Evolutionary conservation across 2,113 vertebrate genomes (phyloP), one percentile per base, ranked within the genome.

Genomic region (Dasyprocta punctata): DNA sequence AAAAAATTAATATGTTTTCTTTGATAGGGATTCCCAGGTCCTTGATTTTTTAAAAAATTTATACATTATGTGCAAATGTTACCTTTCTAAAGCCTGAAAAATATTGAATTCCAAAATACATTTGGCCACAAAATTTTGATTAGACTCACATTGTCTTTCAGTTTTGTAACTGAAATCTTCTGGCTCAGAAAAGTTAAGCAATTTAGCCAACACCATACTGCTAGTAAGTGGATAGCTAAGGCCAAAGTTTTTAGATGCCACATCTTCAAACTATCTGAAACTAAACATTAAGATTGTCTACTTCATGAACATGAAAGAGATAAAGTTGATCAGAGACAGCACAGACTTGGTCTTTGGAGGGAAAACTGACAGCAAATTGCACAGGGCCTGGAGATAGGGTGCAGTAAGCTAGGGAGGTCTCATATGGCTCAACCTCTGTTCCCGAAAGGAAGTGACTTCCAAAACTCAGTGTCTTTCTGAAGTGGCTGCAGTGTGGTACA

Each of bases 1-100:
- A 88, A 93, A 83, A 86, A 81, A 86, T 49, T 90, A 80, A 81
- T 30, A n/a, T 71, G 26, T 81, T 86, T 94, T 10, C n/a, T 91
- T 94, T 90, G 1, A 10, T 28, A 73, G 38, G 30, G 28, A 13
- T 67, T 41, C 4, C 30, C 30, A 28, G 14, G 20, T 77, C 3
- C 19, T 63, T 30, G 30, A 58, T 63, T 92, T 60, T 78, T 92
- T 87, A 24, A 11, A 67, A 67, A 78, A 41, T 58, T 16, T 80
- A 41, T 38, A 44, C 6, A 91, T 54, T 4, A 54, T 26, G 71
- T 75, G 19, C 7, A 86, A 60, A 78, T 73, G 36, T 47, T 67
- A 67, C 30, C 16, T 95, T 93, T 60, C 54, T 92, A 84, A 96
- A 94, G 71, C 87, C 75, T 63, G 33, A 90, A 95, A 90, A 80